Percentiles rank a stretch among this genome's conserved stretches.
These are phyloP conservation scores for Aldabrachelys gigantea DNA, from an alignment of 2,113 vertebrate species.

Conservation along the genomic window DNA sequence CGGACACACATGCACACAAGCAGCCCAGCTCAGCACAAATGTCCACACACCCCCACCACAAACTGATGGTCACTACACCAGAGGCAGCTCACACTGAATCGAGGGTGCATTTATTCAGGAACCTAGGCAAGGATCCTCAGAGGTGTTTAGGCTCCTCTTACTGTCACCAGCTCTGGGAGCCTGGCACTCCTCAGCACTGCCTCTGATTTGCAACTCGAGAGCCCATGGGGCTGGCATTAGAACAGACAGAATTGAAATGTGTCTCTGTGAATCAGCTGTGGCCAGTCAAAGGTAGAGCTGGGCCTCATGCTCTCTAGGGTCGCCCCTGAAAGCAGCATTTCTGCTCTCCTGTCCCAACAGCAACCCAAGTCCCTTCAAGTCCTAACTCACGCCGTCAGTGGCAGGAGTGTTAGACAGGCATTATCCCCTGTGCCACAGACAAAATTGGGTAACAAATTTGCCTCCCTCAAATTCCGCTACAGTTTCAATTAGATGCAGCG, in stretches of 20 bases:
- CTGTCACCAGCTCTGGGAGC: background rate
- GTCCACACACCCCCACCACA: background rate
- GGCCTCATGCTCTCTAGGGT: background rate
- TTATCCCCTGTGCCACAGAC: background rate
- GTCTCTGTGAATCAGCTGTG: background rate
- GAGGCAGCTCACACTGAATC: background rate
- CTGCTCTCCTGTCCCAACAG: background rate
- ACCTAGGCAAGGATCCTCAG: background rate
- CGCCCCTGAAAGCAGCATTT: background rate
- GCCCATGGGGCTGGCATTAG: background rate
- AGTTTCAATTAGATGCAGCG: background rate
- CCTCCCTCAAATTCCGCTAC: background rate
- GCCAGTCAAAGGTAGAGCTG: background rate
- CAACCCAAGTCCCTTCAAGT: accelerated
- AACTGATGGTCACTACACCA: background rate
- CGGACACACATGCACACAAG: background rate
- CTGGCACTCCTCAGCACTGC: background rate
- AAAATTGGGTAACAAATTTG: background rate
- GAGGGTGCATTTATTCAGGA: background rate
- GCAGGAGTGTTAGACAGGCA: background rate
- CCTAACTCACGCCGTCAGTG: background rate
- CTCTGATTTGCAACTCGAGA: background rate
- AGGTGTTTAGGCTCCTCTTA: background rate
- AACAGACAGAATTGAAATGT: background rate
- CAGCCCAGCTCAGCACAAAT: background rate